phyloP scores from a whole-genome alignment of 2,888 invertebrate genomes.

The Alviniconcha strummeri region DNA sequence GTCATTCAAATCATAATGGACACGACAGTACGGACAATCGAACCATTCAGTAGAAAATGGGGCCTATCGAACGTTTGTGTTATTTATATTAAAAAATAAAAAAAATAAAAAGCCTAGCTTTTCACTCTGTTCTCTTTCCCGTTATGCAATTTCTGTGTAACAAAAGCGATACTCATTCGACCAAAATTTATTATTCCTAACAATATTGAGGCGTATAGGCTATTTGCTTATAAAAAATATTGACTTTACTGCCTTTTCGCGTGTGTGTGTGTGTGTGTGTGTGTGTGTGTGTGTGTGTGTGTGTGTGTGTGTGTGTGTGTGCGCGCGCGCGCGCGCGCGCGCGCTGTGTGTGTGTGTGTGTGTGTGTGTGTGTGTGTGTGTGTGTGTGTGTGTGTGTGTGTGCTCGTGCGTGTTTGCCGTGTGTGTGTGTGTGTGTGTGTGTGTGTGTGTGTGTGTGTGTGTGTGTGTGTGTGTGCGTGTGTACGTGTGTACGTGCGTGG shows the following conservation, averaged over 20 bases:
- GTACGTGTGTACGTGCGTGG: not conserved
- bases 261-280: constrained; percentile 15
- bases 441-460: not conserved
- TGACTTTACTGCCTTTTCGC: not conserved
- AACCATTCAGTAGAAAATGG: no score
- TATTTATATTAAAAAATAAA: no score
- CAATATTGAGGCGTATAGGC: no score
- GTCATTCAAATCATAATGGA: no score
- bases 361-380: not conserved
- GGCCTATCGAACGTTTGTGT: no score
- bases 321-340: not conserved
- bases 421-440: not conserved
- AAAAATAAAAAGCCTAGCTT: no score
- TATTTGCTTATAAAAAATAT: no score
- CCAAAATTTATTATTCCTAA: no score
- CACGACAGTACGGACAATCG: no score
- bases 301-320: constrained; percentile 1
- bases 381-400: not conserved
- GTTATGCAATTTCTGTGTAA: no score
- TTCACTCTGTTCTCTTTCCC: no score
- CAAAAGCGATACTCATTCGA: no score
- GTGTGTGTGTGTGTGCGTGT: not conserved
- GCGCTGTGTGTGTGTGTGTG: not conserved
- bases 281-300: constrained; percentile 15
- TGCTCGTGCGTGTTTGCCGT: not conserved